Percentiles rank a stretch among this genome's conserved stretches.
These are phyloP conservation scores for Podarcis lilfordi DNA, from an alignment of 2,797 vertebrate species.

Conservation along the genomic window DNA sequence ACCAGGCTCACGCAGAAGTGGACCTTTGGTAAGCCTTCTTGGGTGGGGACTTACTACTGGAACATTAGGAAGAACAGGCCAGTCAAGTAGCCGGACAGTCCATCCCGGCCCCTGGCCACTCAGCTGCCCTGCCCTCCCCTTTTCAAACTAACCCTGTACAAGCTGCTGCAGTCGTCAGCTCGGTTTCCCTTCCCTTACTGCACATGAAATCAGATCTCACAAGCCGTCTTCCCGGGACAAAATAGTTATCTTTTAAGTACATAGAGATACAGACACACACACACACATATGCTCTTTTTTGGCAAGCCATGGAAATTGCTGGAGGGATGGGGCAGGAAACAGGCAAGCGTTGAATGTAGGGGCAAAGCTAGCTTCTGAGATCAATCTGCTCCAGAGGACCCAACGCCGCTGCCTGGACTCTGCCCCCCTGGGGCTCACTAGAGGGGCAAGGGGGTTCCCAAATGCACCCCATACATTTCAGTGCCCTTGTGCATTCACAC, in stretches of 20 bases:
- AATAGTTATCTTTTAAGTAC: neutral
- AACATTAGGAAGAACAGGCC: neutral
- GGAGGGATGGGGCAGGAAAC: neutral
- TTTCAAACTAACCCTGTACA: neutral
- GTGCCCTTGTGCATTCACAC: neutral
- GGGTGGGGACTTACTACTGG: neutral
- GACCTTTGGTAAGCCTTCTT: neutral
- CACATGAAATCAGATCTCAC: neutral
- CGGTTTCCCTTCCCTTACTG: neutral
- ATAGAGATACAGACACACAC: too few species aligned
- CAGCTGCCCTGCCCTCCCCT: neutral
- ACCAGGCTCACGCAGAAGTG: neutral
- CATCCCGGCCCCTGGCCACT: too few species aligned
- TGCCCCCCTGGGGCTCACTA: neutral
- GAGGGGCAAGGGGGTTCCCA: neutral
- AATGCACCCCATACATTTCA: too few species aligned
- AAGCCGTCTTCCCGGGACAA: neutral
- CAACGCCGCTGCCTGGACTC: neutral
- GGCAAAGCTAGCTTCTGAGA: neutral
- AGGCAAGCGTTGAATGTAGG: rapidly evolving
- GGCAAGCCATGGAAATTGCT: neutral
- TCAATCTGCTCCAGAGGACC: neutral
- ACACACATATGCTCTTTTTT: neutral
- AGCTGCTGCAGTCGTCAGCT: too few species aligned
- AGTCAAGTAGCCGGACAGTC: neutral